A percentile compares a stretch with the other conserved stretches of the same genome.
These are phyloP conservation scores for Knipowitschia caucasica DNA, from an alignment of 2,797 vertebrate genomes.

Conservation along the genomic window DNA sequence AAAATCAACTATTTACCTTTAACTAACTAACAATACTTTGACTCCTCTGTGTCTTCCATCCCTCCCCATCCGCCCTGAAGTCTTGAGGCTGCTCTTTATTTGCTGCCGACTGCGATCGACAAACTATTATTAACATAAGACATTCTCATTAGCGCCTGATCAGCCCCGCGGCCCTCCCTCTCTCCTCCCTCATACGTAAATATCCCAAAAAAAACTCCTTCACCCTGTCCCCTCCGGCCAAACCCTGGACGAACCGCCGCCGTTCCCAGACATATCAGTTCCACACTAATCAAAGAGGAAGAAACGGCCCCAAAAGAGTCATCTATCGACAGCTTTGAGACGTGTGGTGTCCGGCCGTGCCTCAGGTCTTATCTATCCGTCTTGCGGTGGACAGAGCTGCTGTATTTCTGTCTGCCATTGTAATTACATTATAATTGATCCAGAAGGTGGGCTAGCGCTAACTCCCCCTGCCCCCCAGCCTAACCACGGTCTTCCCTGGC, in stretches of 20 bases:
- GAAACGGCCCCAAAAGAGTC: conserved; percentile 56
- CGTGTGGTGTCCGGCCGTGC: conserved; percentile 64
- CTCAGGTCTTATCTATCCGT: conserved; percentile 72
- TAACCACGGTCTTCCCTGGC: conserved; percentile 49
- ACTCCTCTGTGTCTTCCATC: too few species aligned
- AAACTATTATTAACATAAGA: conserved; percentile 13
- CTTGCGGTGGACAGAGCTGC: conserved; percentile 65
- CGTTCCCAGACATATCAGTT: conserved; percentile 45
- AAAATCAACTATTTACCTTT: too few species aligned
- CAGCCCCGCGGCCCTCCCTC: not conserved
- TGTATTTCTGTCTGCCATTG: conserved; percentile 73
- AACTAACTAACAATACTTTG: too few species aligned
- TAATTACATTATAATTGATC: conserved; percentile 76
- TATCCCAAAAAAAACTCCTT: not conserved
- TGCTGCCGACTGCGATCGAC: conserved; percentile 3
- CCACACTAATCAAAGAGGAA: conserved; percentile 43
- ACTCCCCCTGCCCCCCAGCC: too few species aligned
- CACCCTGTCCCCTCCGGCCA: conserved; percentile 35
- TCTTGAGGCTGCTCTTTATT: conserved; percentile 2
- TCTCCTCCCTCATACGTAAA: conserved; percentile 3
- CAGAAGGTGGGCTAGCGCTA: conserved; percentile 37
- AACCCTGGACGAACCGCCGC: conserved; percentile 50
- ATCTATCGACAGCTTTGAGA: conserved; percentile 64
- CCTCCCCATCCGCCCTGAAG: too few species aligned
- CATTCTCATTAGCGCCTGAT: conserved; percentile 7